phyloP scores from a whole-genome alignment of 2,113 vertebrate genomes.

The Hippocampus barbouri region DNA sequence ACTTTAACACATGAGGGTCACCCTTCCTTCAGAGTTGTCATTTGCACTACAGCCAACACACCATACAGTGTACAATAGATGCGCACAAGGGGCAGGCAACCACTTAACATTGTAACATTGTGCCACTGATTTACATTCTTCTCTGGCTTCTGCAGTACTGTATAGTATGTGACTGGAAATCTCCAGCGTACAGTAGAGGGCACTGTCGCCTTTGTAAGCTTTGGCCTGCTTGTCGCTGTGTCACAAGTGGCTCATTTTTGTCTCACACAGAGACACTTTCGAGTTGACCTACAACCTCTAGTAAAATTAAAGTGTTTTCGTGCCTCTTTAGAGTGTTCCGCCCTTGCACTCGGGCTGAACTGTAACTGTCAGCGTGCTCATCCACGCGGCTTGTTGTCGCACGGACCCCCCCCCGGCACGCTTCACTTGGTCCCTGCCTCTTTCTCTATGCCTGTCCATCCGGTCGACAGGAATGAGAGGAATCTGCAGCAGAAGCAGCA shows the following conservation, averaged over 20 bases:
- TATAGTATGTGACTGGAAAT: neutral
- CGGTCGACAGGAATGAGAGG: constrained; percentile 57
- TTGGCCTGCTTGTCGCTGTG: constrained; percentile 4
- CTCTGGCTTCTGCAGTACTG: neutral
- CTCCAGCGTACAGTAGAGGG: constrained; percentile 62
- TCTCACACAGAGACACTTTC: neutral
- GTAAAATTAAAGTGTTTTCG: neutral
- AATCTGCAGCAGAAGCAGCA: constrained; percentile 67
- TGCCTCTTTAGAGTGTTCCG: neutral
- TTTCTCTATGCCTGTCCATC: constrained; percentile 16
- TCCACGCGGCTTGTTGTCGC: neutral
- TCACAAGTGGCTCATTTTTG: constrained; percentile 35
- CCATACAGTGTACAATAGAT: neutral
- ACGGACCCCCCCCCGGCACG: too few relatives aligned
- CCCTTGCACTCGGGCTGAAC: neutral
- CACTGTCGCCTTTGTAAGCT: constrained; percentile 43
- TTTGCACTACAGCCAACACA: constrained; percentile 40
- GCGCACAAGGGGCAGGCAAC: too few relatives aligned
- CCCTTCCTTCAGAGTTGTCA: constrained; percentile 48
- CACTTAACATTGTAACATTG: neutral
- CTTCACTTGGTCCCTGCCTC: constrained; percentile 9
- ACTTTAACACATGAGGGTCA: constrained; percentile 19
- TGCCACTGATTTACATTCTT: constrained; percentile 15
- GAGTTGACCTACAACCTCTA: neutral
- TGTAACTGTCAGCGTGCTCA: neutral